Evolutionary conservation across 2,113 vertebrate genomes (phyloP).

Genomic region (Ardeotis arabs): DNA sequence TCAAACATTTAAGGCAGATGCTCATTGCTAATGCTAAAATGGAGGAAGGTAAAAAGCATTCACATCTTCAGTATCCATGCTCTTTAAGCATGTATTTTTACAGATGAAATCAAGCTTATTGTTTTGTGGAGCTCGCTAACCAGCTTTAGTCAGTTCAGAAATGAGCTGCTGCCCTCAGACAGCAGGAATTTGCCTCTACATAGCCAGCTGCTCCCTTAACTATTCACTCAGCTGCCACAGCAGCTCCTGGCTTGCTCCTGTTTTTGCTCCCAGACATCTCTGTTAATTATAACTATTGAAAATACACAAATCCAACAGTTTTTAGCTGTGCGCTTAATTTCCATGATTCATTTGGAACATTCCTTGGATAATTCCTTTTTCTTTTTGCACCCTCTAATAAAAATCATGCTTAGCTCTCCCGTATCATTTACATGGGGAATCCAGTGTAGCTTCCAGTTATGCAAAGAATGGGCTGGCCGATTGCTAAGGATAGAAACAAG

Average conservation of each 20-base stretch:
- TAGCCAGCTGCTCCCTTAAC: slow-evolving; percentile 7
- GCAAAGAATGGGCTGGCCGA: background rate
- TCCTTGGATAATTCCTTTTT: background rate
- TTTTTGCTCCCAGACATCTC: background rate
- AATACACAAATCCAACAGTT: background rate
- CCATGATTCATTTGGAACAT: background rate
- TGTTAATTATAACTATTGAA: slow-evolving; percentile 2
- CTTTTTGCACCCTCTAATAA: background rate
- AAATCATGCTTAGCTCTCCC: background rate
- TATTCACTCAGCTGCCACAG: slow-evolving; percentile 24
- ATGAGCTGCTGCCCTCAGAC: background rate
- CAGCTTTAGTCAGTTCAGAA: background rate
- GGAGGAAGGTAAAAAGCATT: slow-evolving; percentile 86
- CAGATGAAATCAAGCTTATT: background rate
- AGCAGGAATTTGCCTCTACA: slow-evolving; percentile 23
- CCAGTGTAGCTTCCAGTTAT: background rate
- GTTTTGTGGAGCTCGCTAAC: background rate
- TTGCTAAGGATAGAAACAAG: background rate
- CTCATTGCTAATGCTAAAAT: slow-evolving; percentile 91
- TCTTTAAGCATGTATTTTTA: background rate
- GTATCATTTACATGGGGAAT: background rate
- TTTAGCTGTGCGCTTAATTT: background rate
- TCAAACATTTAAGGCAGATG: slow-evolving; percentile 95
- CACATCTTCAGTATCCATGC: background rate
- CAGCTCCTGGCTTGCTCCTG: slow-evolving; percentile 7